phyloP scores from a whole-genome alignment of 2,113 vertebrate species.

The Pheucticus melanocephalus region DNA sequence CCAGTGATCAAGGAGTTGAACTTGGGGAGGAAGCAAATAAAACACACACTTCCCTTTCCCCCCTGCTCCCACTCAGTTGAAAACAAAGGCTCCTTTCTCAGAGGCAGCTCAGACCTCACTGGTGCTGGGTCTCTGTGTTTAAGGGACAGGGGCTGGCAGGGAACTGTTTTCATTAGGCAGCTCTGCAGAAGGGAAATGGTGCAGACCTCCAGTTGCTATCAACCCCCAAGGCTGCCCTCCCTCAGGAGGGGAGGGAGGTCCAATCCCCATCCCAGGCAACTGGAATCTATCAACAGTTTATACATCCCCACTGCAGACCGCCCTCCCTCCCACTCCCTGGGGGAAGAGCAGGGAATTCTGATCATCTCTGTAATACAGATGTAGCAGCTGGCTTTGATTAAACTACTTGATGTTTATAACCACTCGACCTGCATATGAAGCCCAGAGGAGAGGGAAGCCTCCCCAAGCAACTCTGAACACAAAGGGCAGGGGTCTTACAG shows the following conservation, averaged over 20 bases:
- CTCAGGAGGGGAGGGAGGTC: slow-evolving; percentile 35
- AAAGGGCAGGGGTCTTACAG: not conserved
- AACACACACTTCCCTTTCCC: slow-evolving; percentile 9
- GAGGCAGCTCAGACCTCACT: not conserved
- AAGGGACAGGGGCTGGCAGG: not conserved
- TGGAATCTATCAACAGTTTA: slow-evolving; percentile 74
- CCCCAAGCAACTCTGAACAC: not conserved
- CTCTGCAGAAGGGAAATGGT: not conserved
- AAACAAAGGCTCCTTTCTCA: slow-evolving; percentile 58
- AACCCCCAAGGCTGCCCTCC: not conserved
- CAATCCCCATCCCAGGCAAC: slow-evolving; percentile 51
- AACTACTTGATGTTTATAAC: slow-evolving; percentile 24
- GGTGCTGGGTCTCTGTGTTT: not conserved
- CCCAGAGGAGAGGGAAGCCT: not conserved
- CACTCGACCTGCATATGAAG: not conserved
- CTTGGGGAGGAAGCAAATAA: slow-evolving; percentile 22
- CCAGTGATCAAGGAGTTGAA: not conserved
- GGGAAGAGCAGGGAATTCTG: slow-evolving; percentile 28
- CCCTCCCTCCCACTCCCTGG: slow-evolving; percentile 61
- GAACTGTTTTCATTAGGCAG: slow-evolving; percentile 17
- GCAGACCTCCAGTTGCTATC: not conserved
- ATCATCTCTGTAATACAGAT: slow-evolving; percentile 74
- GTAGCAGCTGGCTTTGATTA: slow-evolving; percentile 70
- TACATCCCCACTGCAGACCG: slow-evolving; percentile 10
- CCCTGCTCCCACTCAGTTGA: not conserved